phyloP scores from a whole-genome alignment of 2,797 vertebrate species.

The Poecilia gillii region DNA sequence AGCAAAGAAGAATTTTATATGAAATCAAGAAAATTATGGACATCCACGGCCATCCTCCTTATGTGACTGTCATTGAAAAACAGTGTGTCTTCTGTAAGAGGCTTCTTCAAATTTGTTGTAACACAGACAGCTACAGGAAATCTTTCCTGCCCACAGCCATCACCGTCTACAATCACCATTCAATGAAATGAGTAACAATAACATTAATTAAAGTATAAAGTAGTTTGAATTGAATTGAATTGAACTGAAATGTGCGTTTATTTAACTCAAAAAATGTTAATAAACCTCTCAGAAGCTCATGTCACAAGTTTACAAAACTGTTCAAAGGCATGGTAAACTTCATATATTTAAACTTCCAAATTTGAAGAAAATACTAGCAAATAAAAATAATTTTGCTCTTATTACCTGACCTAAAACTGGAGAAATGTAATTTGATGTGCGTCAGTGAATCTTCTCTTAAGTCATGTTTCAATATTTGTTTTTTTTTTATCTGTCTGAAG shows the following conservation, averaged over 20 bases:
- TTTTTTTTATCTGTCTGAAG: background rate
- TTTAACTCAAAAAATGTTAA: background rate
- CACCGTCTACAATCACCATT: no score
- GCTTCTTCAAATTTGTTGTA: no score
- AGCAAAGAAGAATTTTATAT: no score
- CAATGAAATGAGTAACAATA: no score
- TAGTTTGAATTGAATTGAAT: no score
- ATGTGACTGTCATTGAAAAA: no score
- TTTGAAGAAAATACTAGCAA: background rate
- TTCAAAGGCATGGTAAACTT: background rate
- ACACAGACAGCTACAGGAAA: no score
- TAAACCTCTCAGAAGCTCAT: background rate
- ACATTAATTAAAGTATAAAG: no score
- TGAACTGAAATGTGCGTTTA: background rate
- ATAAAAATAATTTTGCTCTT: background rate
- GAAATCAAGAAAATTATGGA: no score
- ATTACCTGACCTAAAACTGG: background rate
- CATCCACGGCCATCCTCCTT: no score
- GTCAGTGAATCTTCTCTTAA: background rate
- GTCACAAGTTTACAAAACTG: background rate
- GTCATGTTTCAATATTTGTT: background rate
- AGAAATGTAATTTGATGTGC: background rate
- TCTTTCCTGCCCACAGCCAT: no score
- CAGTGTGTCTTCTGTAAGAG: no score
- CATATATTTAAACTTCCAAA: background rate